Percentiles rank a stretch among this genome's conserved stretches.
Evolutionary conservation across 2,888 invertebrate genomes (phyloP).

Genomic region (Platycnemis pennipes): DNA sequence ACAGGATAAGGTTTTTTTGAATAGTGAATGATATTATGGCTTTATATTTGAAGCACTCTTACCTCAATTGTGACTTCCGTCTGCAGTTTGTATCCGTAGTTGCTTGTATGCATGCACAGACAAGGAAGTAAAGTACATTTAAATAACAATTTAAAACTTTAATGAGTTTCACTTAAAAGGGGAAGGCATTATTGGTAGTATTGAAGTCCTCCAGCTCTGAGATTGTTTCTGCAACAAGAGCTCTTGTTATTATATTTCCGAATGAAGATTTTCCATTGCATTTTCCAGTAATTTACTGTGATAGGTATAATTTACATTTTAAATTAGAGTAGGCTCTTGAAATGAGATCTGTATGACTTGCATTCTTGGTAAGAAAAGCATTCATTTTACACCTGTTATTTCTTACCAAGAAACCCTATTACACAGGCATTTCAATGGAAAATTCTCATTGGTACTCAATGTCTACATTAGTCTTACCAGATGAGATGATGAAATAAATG

Average conservation of each 20-base stretch:
- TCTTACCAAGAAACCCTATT: not conserved
- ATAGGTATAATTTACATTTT: too few species aligned
- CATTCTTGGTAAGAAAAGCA: too few species aligned
- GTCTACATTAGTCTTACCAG: slow-evolving; percentile 29
- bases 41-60: not conserved
- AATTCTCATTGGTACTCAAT: not conserved
- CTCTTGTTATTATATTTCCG: not conserved
- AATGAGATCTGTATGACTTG: too few species aligned
- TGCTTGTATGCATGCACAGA: slow-evolving; percentile 38
- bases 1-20: too few species aligned
- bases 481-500: slow-evolving; percentile 41
- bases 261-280: not conserved
- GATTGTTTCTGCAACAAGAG: not conserved
- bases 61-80: slow-evolving; percentile 60
- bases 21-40: too few species aligned
- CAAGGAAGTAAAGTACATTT: slow-evolving; percentile 13
- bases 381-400: too few species aligned
- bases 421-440: not conserved
- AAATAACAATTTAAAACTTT: not conserved
- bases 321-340: too few species aligned
- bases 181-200: not conserved
- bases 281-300: too few species aligned
- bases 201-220: not conserved
- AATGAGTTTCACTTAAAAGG: not conserved
- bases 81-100: slow-evolving; percentile 51